These are phyloP conservation scores for Stigmatopora argus DNA, from an alignment of 2,113 vertebrate genomes.

Conservation along the genomic window DNA sequence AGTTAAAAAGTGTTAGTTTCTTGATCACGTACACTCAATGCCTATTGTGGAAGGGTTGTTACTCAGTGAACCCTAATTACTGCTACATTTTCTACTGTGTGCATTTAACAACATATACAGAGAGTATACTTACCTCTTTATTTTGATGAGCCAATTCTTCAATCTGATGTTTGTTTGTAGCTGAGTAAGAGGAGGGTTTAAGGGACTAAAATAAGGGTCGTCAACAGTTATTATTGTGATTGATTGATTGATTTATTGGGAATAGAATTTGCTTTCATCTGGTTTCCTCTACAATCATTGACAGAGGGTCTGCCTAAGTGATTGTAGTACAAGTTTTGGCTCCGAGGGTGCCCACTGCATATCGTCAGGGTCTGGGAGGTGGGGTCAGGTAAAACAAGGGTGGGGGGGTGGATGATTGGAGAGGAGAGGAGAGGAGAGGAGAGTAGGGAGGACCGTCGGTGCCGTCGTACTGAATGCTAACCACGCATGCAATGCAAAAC, in stretches of 20 bases:
- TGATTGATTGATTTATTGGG: background rate
- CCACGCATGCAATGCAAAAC: conserved; percentile 90
- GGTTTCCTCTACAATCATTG: background rate
- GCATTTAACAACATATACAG: conserved; percentile 15
- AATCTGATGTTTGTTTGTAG: conserved; percentile 16
- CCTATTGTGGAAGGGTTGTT: background rate
- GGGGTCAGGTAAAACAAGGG: conserved; percentile 72
- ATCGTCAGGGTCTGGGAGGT: conserved; percentile 64
- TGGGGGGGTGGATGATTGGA: conserved; percentile 8
- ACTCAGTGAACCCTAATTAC: background rate
- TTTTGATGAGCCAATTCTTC: conserved; percentile 26
- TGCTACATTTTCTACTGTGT: background rate
- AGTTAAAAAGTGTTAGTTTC: background rate
- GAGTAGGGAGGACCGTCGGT: conserved; percentile 17
- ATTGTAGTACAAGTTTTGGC: conserved; percentile 27
- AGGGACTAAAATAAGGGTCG: background rate
- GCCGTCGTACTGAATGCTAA: conserved; percentile 74
- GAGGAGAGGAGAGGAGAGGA: conserved; percentile 29
- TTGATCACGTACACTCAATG: background rate
- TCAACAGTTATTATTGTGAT: background rate
- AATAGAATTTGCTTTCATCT: background rate
- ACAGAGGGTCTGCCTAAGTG: background rate
- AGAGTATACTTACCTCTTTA: conserved; percentile 50
- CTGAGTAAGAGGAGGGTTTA: background rate
- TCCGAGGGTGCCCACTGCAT: conserved; percentile 85